phyloP scores from a whole-genome alignment of 2,888 invertebrate species.

The Ischnura elegans region DNA sequence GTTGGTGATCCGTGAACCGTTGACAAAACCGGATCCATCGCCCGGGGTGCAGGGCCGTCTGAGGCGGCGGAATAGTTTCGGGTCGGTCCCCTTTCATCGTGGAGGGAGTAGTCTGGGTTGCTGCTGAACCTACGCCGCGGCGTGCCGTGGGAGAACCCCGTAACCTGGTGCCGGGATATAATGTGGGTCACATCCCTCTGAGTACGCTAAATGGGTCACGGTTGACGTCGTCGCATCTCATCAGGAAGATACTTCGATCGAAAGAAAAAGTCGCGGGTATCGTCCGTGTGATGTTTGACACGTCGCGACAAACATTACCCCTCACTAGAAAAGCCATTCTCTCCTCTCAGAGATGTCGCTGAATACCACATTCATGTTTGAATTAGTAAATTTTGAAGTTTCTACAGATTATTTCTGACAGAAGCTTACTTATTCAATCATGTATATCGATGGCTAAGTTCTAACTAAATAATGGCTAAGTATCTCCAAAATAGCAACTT shows the following conservation, averaged over 20 bases:
- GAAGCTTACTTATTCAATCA: too few species aligned
- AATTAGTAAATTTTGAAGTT: too few species aligned
- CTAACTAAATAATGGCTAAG: too few species aligned
- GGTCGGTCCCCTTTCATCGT: neutral
- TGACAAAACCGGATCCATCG: neutral
- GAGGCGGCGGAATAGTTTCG: neutral
- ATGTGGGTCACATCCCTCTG: neutral
- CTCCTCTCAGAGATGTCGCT: too few species aligned
- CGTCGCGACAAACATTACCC: too few species aligned
- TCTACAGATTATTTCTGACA: too few species aligned
- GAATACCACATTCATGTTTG: too few species aligned
- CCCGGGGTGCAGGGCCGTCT: neutral
- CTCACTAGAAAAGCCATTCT: too few species aligned
- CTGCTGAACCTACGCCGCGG: neutral
- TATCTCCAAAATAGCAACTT: too few species aligned
- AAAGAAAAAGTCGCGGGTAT: neutral
- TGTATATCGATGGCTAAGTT: too few species aligned
- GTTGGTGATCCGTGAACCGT: constrained; percentile 9
- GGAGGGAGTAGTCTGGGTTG: neutral
- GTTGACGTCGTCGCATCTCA: neutral
- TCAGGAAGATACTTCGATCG: neutral
- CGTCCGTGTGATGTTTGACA: too few species aligned
- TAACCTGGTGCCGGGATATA: neutral
- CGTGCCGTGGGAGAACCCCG: neutral
- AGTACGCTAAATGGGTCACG: neutral